These are phyloP conservation scores for Ptilonorhynchus violaceus DNA, from an alignment of 2,113 vertebrate genomes.

Conservation along the genomic window DNA sequence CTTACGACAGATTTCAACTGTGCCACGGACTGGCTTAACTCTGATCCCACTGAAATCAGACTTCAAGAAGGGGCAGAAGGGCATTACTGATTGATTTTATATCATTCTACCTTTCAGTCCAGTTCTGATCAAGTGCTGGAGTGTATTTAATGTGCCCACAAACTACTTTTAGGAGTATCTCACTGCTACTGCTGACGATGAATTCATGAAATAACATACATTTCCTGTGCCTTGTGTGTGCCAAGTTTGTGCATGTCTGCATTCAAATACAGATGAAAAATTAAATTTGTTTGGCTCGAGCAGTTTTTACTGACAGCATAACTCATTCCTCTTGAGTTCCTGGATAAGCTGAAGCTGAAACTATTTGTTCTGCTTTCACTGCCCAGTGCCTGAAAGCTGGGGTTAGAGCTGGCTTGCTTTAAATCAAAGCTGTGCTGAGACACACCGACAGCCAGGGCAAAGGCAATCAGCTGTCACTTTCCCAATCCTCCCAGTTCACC, in stretches of 20 bases:
- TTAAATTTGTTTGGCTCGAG: conserved; percentile 17
- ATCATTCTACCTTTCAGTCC: neutral
- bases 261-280: conserved; percentile 42
- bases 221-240: neutral
- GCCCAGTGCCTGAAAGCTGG: neutral
- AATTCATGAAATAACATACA: neutral
- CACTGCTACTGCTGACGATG: neutral
- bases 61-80: neutral
- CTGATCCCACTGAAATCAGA: neutral
- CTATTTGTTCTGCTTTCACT: conserved; percentile 29
- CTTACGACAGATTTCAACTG: neutral
- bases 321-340: conserved; percentile 38
- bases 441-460: neutral
- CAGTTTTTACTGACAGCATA: conserved; percentile 32
- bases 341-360: conserved; percentile 19
- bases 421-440: neutral
- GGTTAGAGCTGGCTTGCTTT: neutral
- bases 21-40: neutral
- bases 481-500: neutral
- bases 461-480: neutral
- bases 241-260: conserved; percentile 31
- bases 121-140: neutral
- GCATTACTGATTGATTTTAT: neutral
- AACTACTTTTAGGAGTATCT: neutral
- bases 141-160: neutral